Conservation (phyloP, 2,888 invertebrate species). For the Monochamus alternatus region DNA sequence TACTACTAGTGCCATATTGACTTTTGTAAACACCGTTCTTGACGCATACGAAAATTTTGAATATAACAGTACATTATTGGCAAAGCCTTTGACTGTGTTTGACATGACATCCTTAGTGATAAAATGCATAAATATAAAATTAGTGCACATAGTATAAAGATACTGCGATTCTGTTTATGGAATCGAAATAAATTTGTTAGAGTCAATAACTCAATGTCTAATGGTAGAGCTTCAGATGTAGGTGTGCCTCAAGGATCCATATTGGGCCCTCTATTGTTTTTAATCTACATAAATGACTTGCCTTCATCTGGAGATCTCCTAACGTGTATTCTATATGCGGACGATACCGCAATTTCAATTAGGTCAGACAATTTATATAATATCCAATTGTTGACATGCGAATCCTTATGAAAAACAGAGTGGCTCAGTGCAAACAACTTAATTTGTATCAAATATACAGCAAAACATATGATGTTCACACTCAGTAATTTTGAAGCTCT, state of each 20-base stretch:
- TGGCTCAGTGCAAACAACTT: background rate
- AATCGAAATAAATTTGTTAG: slow-evolving; percentile 1
- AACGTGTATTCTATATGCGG: background rate
- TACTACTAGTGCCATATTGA: slow-evolving; percentile 7
- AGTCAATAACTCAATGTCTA: slow-evolving; percentile 12
- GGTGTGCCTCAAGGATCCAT: too few relatives aligned
- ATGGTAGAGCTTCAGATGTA: background rate
- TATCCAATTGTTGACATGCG: background rate
- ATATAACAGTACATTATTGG: background rate
- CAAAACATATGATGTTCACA: too few relatives aligned
- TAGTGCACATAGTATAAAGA: background rate
- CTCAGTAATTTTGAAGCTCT: too few relatives aligned
- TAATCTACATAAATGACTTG: slow-evolving; percentile 3
- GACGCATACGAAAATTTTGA: slow-evolving; percentile 4
- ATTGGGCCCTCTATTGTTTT: too few relatives aligned
- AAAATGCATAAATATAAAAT: background rate
- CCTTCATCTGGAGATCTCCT: background rate
- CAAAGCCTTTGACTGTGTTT: too few relatives aligned
- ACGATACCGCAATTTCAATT: too few relatives aligned
- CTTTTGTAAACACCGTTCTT: slow-evolving; percentile 2
- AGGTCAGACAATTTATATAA: background rate
- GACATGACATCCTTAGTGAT: too few relatives aligned
- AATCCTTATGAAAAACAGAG: background rate
- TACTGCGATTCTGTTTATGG: background rate
- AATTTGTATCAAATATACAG: too few relatives aligned